Evolutionary conservation across 1,140 invertebrate species (phyloP).

Genomic region (Trigoniulus corallinus): DNA sequence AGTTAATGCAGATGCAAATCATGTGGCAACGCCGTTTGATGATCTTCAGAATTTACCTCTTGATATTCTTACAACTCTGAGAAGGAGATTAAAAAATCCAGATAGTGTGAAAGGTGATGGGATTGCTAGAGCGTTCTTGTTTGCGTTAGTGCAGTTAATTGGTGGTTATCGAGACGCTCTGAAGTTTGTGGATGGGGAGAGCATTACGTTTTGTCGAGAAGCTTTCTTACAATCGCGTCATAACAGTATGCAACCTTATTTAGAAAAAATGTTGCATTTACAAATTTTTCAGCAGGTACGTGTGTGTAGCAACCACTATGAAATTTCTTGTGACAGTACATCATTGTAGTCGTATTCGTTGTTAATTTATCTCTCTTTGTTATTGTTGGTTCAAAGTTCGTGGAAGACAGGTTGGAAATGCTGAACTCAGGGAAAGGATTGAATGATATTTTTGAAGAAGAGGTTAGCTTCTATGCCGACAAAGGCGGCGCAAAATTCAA

Average conservation of each 20-base stretch:
- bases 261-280: slow-evolving; percentile 73
- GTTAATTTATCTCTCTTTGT: background rate
- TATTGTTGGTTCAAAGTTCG: slow-evolving; percentile 45
- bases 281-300: slow-evolving; percentile 85
- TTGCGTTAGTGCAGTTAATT: slow-evolving; percentile 74
- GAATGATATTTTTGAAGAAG: slow-evolving; percentile 86
- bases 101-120: slow-evolving; percentile 62
- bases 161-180: slow-evolving; percentile 85
- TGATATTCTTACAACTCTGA: slow-evolving; percentile 45
- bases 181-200: slow-evolving; percentile 50
- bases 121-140: slow-evolving; percentile 74
- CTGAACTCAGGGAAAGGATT: slow-evolving; percentile 73
- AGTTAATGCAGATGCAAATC: slow-evolving; percentile 75
- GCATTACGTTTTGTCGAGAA: slow-evolving; percentile 70
- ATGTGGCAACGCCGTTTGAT: slow-evolving; percentile 65
- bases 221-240: slow-evolving; percentile 68
- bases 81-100: slow-evolving; percentile 49
- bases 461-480: slow-evolving; percentile 67
- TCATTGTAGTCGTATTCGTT: background rate
- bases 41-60: slow-evolving; percentile 68
- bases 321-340: slow-evolving; percentile 4
- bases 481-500: slow-evolving; percentile 57
- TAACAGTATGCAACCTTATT: slow-evolving; percentile 64
- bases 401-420: slow-evolving; percentile 76
- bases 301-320: too few species aligned